phyloP scores from a whole-genome alignment of 1,140 invertebrate genomes.

The Eubasilissa regina region DNA sequence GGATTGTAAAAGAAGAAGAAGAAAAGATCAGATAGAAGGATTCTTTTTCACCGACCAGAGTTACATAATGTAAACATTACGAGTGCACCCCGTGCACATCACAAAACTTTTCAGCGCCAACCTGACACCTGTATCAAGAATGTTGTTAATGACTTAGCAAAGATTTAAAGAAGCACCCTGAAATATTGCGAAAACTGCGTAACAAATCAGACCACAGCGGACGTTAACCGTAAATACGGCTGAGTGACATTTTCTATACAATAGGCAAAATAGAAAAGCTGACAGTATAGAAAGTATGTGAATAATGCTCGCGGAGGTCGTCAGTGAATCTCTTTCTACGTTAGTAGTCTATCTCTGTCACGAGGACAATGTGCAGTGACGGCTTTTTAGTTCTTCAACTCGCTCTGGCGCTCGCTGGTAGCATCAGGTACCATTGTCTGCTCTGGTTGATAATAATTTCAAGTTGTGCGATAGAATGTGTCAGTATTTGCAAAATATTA shows the following conservation, averaged over 20 bases:
- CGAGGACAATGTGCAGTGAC: conserved; percentile 2
- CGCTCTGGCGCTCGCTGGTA: not conserved
- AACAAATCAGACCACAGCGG: conserved; percentile 1
- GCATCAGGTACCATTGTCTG: conserved; percentile 5
- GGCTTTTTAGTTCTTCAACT: not conserved
- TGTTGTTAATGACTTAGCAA: too few relatives aligned
- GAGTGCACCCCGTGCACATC: too few relatives aligned
- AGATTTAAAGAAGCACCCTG: too few relatives aligned
- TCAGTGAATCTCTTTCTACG: conserved; percentile 24
- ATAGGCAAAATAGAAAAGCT: conserved; percentile 35
- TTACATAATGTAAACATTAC: too few relatives aligned
- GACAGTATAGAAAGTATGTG: conserved; percentile 34
- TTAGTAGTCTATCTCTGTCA: conserved; percentile 32
- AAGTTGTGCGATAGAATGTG: not conserved
- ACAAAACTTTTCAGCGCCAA: too few relatives aligned
- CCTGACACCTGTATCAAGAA: too few relatives aligned
- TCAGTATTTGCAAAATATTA: conserved; percentile 1
- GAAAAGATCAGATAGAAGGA: too few relatives aligned
- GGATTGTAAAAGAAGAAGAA: too few relatives aligned
- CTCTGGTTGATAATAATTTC: not conserved
- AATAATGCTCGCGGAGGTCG: conserved; percentile 16
- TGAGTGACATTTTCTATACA: conserved; percentile 33
- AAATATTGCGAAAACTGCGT: not conserved
- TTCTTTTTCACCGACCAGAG: too few relatives aligned
- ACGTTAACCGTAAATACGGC: conserved; percentile 13